A percentile compares a stretch with the other conserved stretches of the same genome.
Conservation (phyloP, 2,888 invertebrate genomes). For the Caenorhabditis auriculariae region DNA sequence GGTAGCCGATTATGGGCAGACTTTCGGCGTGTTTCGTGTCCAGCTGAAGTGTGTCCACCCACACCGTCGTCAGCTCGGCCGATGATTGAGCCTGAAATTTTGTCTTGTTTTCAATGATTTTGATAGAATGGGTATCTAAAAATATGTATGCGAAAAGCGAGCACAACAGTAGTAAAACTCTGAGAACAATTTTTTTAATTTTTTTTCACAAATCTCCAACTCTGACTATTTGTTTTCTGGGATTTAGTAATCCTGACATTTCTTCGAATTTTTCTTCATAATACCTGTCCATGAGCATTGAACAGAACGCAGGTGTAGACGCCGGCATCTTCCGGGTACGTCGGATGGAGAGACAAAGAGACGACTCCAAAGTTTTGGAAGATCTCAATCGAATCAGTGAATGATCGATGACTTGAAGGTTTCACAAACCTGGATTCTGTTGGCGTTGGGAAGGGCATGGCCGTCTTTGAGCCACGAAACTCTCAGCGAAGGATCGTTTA, state of each 20-base stretch:
- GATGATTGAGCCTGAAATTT: slow-evolving; percentile 49
- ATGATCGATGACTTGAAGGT: neutral
- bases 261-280: too few relatives aligned
- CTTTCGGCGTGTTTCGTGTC: slow-evolving; percentile 89
- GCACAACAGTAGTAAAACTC: too few relatives aligned
- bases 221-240: too few relatives aligned
- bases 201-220: too few relatives aligned
- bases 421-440: slow-evolving; percentile 55
- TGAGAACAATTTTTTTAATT: too few relatives aligned
- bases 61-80: slow-evolving; percentile 53
- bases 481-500: slow-evolving; percentile 85
- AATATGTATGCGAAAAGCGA: too few relatives aligned
- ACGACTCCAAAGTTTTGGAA: slow-evolving; percentile 62
- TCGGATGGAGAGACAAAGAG: slow-evolving; percentile 60
- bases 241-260: too few relatives aligned
- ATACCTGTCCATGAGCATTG: slow-evolving; percentile 58
- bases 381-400: slow-evolving; percentile 23
- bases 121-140: too few relatives aligned
- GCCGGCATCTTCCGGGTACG: slow-evolving; percentile 80
- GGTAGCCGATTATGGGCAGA: slow-evolving; percentile 82
- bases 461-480: slow-evolving; percentile 65
- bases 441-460: slow-evolving; percentile 66
- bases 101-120: too few relatives aligned
- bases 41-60: slow-evolving; percentile 62
- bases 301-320: slow-evolving; percentile 82